Evolutionary conservation across 2,113 vertebrate species (phyloP).

Genomic region (Perccottus glenii): DNA sequence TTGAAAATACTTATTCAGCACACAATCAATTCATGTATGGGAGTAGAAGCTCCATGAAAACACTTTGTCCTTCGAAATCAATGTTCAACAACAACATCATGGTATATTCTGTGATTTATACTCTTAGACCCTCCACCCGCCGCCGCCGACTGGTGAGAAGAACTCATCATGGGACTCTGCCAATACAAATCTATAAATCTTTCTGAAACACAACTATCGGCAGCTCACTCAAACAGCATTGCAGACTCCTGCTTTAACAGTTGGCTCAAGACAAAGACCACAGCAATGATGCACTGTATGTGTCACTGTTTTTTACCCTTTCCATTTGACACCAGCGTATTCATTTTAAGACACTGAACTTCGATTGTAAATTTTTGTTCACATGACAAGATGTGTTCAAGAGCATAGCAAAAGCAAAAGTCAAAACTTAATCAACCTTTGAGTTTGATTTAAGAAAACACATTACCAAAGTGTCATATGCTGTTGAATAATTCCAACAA

Average conservation of each 20-base stretch:
- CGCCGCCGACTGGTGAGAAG: conserved; percentile 38
- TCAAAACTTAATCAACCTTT: no score
- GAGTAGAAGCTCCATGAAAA: conserved; percentile 20
- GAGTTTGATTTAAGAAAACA: no score
- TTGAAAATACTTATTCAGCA: background rate
- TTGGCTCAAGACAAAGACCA: conserved; percentile 3
- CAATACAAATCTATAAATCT: conserved; percentile 58
- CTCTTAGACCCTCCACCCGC: conserved; percentile 18
- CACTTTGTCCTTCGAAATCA: conserved; percentile 48
- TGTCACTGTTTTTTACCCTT: background rate
- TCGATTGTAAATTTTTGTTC: no score
- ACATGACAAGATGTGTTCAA: no score
- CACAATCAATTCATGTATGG: conserved; percentile 12
- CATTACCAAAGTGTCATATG: background rate
- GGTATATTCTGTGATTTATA: conserved; percentile 49
- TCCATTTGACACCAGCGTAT: no score
- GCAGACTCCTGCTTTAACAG: background rate
- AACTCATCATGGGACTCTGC: conserved; percentile 50
- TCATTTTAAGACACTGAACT: no score
- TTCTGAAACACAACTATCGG: conserved; percentile 35
- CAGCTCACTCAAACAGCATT: conserved; percentile 26
- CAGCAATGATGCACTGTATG: background rate
- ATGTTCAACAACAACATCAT: conserved; percentile 31
- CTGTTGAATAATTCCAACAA: background rate
- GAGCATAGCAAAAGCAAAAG: no score